Percentiles rank a stretch among this genome's conserved stretches.
These are phyloP conservation scores for Scaptomyza graminum DNA, from an alignment of 1,140 invertebrate genomes.

Conservation along the genomic window DNA sequence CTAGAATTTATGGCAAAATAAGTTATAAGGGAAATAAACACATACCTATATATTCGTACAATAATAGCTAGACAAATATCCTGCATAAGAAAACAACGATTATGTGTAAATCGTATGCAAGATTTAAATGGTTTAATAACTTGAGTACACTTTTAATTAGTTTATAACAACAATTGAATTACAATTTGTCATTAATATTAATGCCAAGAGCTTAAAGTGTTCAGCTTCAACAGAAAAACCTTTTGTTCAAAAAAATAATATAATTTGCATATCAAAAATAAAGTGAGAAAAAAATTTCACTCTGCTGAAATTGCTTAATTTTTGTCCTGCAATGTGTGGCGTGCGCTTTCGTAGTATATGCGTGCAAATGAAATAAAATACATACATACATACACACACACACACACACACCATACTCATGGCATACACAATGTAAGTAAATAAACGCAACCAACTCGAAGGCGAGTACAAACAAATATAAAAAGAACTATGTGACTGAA, in stretches of 20 bases:
- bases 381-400: slow-evolving; percentile 56
- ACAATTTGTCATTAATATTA: slow-evolving; percentile 16
- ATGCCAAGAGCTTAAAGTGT: slow-evolving; percentile 23
- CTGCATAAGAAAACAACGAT: background rate
- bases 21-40: background rate
- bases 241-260: slow-evolving; percentile 5
- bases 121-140: background rate
- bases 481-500: slow-evolving; percentile 36
- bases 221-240: slow-evolving; percentile 1
- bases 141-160: slow-evolving; percentile 2
- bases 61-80: background rate
- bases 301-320: slow-evolving; percentile 47
- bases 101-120: background rate
- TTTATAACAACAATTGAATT: slow-evolving; percentile 20
- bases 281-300: background rate
- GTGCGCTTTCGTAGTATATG: slow-evolving; percentile 4
- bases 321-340: background rate
- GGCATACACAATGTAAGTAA: slow-evolving; percentile 58
- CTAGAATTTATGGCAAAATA: background rate
- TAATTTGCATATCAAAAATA: slow-evolving; percentile 4
- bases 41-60: background rate
- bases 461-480: slow-evolving; percentile 7
- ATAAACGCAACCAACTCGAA: slow-evolving; percentile 46
- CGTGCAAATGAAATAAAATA: slow-evolving; percentile 46
- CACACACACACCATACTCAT: slow-evolving; percentile 16